These are phyloP conservation scores for Phragmatobia fuliginosa DNA, from an alignment of 2,888 invertebrate genomes.

Conservation along the genomic window DNA sequence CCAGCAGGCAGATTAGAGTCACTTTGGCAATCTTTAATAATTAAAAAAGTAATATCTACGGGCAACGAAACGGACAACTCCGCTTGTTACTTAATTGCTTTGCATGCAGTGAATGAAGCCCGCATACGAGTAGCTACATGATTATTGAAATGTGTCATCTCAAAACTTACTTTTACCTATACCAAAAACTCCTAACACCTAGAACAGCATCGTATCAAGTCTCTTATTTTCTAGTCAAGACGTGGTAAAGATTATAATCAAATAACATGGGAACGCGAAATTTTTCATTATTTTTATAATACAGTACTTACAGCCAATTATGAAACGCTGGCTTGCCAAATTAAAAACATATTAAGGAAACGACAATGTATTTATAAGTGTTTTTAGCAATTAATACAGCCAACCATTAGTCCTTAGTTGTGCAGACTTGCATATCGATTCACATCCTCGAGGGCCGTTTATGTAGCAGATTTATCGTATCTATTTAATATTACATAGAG, in stretches of 20 bases:
- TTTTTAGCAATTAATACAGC: constrained; percentile 19
- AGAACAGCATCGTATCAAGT: neutral
- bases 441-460: constrained; percentile 41
- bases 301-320: neutral
- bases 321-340: neutral
- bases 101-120: neutral
- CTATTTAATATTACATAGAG: constrained; percentile 4
- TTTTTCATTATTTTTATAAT: neutral
- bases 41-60: too few relatives aligned
- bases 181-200: neutral
- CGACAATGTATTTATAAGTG: neutral
- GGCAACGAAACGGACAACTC: neutral
- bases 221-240: neutral
- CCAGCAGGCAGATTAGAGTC: too few relatives aligned
- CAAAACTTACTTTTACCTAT: neutral
- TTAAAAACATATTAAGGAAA: neutral
- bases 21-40: too few relatives aligned
- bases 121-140: too few relatives aligned
- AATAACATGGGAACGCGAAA: neutral
- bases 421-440: constrained; percentile 53
- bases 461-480: constrained; percentile 19
- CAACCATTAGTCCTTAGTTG: constrained; percentile 44
- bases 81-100: neutral
- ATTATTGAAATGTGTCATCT: neutral
- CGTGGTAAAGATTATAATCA: neutral